Evolutionary conservation across 2,888 invertebrate genomes (phyloP).

Genomic region (Pheosia gnoma): DNA sequence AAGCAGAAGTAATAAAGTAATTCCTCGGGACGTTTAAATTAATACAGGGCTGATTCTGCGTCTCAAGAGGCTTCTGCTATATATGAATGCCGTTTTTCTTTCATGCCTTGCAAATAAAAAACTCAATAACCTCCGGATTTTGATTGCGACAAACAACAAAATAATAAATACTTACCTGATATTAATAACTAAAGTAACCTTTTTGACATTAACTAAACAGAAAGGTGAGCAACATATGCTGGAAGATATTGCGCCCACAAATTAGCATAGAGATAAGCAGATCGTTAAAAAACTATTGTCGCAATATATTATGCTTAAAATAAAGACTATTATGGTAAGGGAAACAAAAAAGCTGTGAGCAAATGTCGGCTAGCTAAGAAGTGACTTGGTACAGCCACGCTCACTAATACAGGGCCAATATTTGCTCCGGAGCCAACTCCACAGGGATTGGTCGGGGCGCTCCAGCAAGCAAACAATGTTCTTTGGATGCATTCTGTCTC

Average conservation of each 20-base stretch:
- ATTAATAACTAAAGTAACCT: background rate
- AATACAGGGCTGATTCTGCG: background rate
- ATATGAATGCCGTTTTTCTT: background rate
- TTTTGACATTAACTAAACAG: constrained; percentile 2
- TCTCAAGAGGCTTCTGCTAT: background rate
- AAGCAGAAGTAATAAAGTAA: constrained; percentile 39
- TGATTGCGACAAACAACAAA: background rate
- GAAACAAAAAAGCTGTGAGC: constrained; percentile 32
- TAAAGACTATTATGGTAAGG: constrained; percentile 27
- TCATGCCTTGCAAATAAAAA: background rate
- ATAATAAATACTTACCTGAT: background rate
- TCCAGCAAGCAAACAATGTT: constrained; percentile 67
- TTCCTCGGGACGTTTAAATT: constrained; percentile 31
- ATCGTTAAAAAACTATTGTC: background rate
- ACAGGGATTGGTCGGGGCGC: constrained; percentile 54
- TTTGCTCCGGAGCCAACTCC: constrained; percentile 64
- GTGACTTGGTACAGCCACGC: constrained; percentile 64
- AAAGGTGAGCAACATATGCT: background rate
- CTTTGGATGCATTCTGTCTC: constrained; percentile 61
- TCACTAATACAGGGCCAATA: constrained; percentile 76
- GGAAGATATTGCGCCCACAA: background rate
- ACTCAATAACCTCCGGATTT: background rate
- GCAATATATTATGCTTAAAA: background rate
- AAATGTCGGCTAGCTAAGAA: constrained; percentile 48
- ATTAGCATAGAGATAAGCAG: background rate